Percentiles rank a stretch among this genome's conserved stretches.
phyloP scores from a whole-genome alignment of 2,797 vertebrate genomes.

The Pelodytes ibericus region DNA sequence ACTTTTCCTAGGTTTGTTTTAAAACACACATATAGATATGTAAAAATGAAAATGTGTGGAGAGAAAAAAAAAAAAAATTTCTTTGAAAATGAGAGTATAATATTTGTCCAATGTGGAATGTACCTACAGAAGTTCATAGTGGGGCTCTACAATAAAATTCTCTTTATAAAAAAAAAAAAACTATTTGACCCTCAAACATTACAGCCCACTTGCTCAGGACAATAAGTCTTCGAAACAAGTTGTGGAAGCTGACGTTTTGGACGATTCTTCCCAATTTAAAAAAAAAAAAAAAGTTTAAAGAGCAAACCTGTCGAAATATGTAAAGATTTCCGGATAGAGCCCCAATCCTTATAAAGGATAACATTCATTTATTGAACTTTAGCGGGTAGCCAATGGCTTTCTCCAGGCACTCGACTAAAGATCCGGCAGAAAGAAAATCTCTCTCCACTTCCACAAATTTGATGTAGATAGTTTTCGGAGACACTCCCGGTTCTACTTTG shows the following conservation, averaged over 20 bases:
- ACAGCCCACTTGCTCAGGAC: conserved; percentile 56
- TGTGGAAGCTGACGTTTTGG: conserved; percentile 51
- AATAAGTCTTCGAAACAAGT: conserved; percentile 18
- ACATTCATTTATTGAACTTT: conserved; percentile 88
- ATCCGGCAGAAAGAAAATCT: conserved; percentile 97
- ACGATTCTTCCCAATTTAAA: conserved; percentile 17
- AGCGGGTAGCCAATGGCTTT: conserved; percentile 94
- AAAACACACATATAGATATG: conserved; percentile 70
- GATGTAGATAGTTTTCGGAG: conserved; percentile 85
- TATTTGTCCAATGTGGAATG: conserved; percentile 75
- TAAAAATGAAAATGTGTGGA: conserved; percentile 73
- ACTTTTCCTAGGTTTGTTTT: conserved; percentile 69
- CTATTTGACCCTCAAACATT: conserved; percentile 54
- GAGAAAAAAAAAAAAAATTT: conserved; percentile 64
- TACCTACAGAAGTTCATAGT: conserved; percentile 67
- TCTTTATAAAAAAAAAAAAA: conserved; percentile 65
- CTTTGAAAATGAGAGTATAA: conserved; percentile 66
- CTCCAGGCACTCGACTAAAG: conserved; percentile 96
- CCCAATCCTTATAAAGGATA: conserved; percentile 76
- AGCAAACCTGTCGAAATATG: conserved; percentile 36
- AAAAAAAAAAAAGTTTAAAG: conserved; percentile 29
- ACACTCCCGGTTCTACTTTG: conserved; percentile 67
- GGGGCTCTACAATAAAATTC: conserved; percentile 64
- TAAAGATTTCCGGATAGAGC: conserved; percentile 55
- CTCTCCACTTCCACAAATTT: conserved; percentile 98